Evolutionary conservation across 2,888 invertebrate species (phyloP), one percentile per base, ranked within the genome.

Genomic region (Gortyna flavago): DNA sequence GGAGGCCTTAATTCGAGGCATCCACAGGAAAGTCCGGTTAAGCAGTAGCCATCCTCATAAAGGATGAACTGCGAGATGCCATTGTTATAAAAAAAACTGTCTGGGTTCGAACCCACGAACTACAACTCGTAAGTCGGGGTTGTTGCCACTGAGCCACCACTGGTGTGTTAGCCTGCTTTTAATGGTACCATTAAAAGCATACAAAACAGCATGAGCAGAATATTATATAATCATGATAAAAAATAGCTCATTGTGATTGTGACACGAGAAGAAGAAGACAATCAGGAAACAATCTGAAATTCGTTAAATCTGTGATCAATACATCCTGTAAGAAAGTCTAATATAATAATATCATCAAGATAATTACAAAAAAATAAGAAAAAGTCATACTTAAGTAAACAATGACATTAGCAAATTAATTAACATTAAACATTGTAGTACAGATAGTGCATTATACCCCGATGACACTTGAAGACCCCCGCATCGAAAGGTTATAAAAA

Each of bases 401-500:
- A 73, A 71, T 29, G 72, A 69, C 62, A 77, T 59, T 48, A 32
- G 35, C 38, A 74, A 75, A 79, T 79, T 75, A 76, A 79, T 77
- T 65, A 62, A 69, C 74, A 59, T 67, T 59, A 38, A 75, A 75
- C 65, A 66, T 61, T 57, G 64, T 73, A 48, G n/a, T 35, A 51
- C 68, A 76, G 66, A 81, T 44, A 72, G 72, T 79, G 67, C 79
- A 61, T 82, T 82, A 66, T 82, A 79, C 73, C 70, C 48, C 79
- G 38, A n/a, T 75, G 85, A 74, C 85, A 80, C 75, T 77, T 65
- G 61, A 51, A 75, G 79, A 72, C 88, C 85, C 88, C 88, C 88
- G 81, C 88, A 74, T 51, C 65, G 87, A 84, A 76, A 86, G 83
- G 67, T 41, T 83, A 86, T 80, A 80, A 86, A 86, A 81, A 87